Conservation (phyloP, 2,797 vertebrate species). For the Hozukius guyotensis region DNA sequence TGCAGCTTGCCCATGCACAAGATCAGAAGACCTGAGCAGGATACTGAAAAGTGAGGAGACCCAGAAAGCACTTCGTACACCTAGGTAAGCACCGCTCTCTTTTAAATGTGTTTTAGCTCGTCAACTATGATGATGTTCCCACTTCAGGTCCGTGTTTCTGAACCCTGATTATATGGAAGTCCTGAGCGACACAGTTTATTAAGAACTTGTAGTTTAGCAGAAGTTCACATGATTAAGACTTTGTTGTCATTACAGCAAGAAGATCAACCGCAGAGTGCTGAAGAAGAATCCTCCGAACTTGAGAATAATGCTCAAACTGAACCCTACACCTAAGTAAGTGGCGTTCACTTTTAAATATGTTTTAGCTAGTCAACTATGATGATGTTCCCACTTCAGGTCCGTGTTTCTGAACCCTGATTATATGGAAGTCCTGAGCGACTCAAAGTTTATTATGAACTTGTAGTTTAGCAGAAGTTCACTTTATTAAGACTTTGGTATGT, state of each 20-base stretch:
- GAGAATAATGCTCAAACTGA: conserved; percentile 96
- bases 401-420: conserved; percentile 86
- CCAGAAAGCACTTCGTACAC: conserved; percentile 92
- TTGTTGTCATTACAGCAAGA: conserved; percentile 85
- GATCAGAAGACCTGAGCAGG: conserved; percentile 91
- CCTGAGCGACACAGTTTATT: conserved; percentile 58
- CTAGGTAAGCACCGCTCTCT: conserved; percentile 82
- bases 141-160: conserved; percentile 87
- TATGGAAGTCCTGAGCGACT: conserved; percentile 78
- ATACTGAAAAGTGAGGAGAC: conserved; percentile 97
- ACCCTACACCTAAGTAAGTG: conserved; percentile 91
- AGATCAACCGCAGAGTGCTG: conserved; percentile 91
- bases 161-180: conserved; percentile 82
- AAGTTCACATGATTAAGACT: neutral
- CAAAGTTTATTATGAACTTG: too few species aligned
- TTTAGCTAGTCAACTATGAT: conserved; percentile 58
- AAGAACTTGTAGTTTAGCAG: neutral
- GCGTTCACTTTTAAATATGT: neutral
- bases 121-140: conserved; percentile 76
- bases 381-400: conserved; percentile 83
- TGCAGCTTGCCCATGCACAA: conserved; percentile 96
- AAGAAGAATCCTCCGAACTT: conserved; percentile 99
- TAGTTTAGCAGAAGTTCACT: neutral
- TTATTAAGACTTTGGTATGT: neutral
- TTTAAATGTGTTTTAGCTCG: neutral